phyloP scores from a whole-genome alignment of 2,113 vertebrate genomes.

The Corydoras maculifer region DNA sequence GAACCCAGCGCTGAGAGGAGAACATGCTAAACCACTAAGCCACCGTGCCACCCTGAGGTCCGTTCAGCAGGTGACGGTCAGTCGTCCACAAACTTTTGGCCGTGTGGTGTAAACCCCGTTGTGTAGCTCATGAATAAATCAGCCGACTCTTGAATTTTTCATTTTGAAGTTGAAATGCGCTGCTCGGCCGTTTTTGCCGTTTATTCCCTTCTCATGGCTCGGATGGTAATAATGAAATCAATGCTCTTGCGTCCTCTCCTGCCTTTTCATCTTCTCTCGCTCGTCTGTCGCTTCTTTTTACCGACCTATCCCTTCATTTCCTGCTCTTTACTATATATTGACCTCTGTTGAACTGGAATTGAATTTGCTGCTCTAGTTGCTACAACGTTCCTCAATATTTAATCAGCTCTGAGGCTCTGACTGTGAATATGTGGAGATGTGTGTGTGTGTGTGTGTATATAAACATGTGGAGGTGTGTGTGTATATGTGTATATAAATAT shows the following conservation, averaged over 20 bases:
- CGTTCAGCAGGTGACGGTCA: no score
- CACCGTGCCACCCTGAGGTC: no score
- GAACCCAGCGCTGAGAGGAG: no score
- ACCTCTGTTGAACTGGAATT: constrained; percentile 46
- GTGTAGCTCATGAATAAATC: no score
- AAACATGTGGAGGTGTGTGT: constrained; percentile 13
- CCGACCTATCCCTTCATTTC: not conserved
- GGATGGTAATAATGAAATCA: not conserved
- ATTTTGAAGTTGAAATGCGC: no score
- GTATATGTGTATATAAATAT: constrained; percentile 1
- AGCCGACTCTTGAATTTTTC: no score
- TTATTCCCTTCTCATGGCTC: no score
- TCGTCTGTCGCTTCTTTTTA: not conserved
- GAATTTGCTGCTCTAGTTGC: constrained; percentile 47
- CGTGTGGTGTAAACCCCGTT: no score
- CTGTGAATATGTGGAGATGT: constrained; percentile 46
- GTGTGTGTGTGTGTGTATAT: constrained; percentile 19
- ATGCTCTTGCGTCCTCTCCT: not conserved
- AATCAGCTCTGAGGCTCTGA: constrained; percentile 58
- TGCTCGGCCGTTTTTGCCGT: no score
- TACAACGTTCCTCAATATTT: constrained; percentile 66
- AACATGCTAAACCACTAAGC: no score
- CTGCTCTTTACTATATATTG: not conserved
- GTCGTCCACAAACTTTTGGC: no score
- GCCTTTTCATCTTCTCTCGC: not conserved